A percentile compares a stretch with the other conserved stretches of the same genome.
Conservation (phyloP, 1,140 invertebrate species). For the Drosophila leontia region DNA sequence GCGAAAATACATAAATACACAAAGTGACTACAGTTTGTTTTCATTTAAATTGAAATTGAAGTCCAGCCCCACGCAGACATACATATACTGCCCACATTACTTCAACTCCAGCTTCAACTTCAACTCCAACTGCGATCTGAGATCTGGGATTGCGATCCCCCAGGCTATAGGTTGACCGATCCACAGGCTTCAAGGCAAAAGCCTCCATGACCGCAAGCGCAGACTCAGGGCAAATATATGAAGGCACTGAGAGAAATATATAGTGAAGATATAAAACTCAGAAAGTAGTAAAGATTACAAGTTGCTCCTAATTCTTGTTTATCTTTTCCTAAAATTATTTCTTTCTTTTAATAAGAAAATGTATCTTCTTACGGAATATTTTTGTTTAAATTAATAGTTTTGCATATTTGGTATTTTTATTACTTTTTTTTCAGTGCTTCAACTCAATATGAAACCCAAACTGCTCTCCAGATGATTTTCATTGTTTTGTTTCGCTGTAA, state of each 20-base stretch:
- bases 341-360: background rate
- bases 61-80: constrained; percentile 45
- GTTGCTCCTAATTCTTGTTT: no score
- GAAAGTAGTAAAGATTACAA: no score
- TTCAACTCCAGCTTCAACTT: constrained; percentile 18
- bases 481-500: constrained; percentile 79
- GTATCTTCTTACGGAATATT: no score
- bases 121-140: constrained; percentile 4
- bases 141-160: constrained; percentile 3
- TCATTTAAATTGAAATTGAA: constrained; percentile 83
- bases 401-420: background rate
- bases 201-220: constrained; percentile 34
- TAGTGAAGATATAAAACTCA: background rate
- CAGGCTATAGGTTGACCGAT: constrained; percentile 23
- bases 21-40: constrained; percentile 82
- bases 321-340: background rate
- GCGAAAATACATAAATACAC: constrained; percentile 79
- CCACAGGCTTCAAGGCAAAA: constrained; percentile 58
- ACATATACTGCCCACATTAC: constrained; percentile 2
- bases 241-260: background rate
- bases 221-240: constrained; percentile 70
- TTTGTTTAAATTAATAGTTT: no score
- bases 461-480: constrained; percentile 56
- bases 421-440: background rate
- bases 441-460: constrained; percentile 39